Base-by-base conservation (phyloP, 2,888 invertebrate genomes). In the Philereme transversata region DNA sequence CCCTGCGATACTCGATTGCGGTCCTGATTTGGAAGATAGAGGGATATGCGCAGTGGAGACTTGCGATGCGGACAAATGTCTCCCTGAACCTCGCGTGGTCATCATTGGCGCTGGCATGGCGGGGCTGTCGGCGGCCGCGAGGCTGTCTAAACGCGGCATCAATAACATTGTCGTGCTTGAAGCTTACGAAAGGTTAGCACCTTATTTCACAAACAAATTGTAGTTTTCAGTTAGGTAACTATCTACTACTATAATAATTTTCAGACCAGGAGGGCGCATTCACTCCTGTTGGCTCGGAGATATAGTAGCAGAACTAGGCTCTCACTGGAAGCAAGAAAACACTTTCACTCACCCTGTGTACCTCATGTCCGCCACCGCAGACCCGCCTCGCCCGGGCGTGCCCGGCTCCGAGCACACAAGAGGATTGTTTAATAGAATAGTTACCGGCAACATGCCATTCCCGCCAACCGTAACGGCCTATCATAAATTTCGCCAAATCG, bases 71-170 rank as follows among this genome's bases (percentile, higher is more conserved):
- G 72, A 81, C 7, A 71, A 78, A 72, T 86, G 86, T 54, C 86
- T 71, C 62, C 70, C 79, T 2, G 93, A 95, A 78, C 95, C 96
- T 0, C 93, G 93, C 0, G 94, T 97, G 22, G 94, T 97, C 3
- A 95, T 97, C 50, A 88, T 97, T 38, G 97, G 97, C 0, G 97
- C 96, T 0, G 97, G 97, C 10, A 94, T 97, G 84, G 95, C 97
- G 0, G 97, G 97, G 3, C 86, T 97, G 9, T 95, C 96, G 0
- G 96, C 97, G 0, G 97, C 97, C 0, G 94, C 95, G 67, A 92
- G 96, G 64, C 92, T 97, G 1, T 81, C 93, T 0, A 93, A 95
- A 73, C 94, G 95, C 62, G 96, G 96, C 34, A 94, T 97, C 60
- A 94, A 87, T 64, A 95, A 96, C 74, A 92, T 96, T 51, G 93